Base-by-base conservation (phyloP, 2,888 invertebrate species). In the Amaurobius ferox region DNA sequence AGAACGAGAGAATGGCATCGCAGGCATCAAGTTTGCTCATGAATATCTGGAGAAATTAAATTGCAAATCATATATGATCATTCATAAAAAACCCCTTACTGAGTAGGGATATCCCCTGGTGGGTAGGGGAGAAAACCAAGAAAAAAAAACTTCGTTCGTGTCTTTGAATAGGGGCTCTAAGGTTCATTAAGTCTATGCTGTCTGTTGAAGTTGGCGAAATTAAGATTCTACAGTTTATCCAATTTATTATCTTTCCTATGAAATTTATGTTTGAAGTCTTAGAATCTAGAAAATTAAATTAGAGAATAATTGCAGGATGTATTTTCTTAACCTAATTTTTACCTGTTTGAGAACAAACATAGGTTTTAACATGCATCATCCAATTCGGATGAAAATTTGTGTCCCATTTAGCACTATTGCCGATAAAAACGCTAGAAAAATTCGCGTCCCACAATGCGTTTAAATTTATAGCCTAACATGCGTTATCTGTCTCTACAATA, bases 141-240 rank as follows among this genome's bases (percentile, higher is more conserved):
- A 29, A 64, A 64, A 30, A 64, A 64, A 30, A 64, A 64, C 0
- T 11, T 32, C 19, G 0, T 30, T 32, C 32, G n/a, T 32, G 66
- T 19, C 19, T 32, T 13, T 66, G 66, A 30, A 66, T 66, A 32
- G 9, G 7, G 23, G 35, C 16, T 32, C 16, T n/a, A 19, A 66
- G 30, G 32, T 66, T 66, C 66, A 66, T 32, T 66, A 32, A 66
- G 16, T 32, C 35, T 55, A 55, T 55, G 55, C 55, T 55, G 44
- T 3, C 16, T 55, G 11, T 55, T 55, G 7, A 23, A n/a, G 55
- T 55, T 19, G 23, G 5, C 6, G 3, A 23, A 55, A 55, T 55
- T 55, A 55, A 23, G 16, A 44, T 44, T 55, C 23, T 23, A 55
- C 2, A 44, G 6, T 44, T 44, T 44, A 11, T 16, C 2, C n/a